Evolutionary conservation across 2,888 invertebrate species (phyloP).

Genomic region (Myathropa florea): DNA sequence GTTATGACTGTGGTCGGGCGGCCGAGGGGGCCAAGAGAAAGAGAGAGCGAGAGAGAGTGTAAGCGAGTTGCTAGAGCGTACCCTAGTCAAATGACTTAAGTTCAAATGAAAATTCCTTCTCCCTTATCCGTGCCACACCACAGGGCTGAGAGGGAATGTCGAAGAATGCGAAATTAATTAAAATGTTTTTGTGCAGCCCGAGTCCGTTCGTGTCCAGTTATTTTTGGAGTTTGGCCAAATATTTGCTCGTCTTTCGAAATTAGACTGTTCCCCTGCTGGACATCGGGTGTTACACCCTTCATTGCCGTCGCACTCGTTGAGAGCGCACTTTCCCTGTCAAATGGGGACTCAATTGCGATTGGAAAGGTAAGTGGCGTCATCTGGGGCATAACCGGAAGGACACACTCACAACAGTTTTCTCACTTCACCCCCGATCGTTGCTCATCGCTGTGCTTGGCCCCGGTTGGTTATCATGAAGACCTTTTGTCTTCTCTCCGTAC

Average conservation of each 20-base stretch:
- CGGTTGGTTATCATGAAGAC: conserved; percentile 14
- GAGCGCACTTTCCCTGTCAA: background rate
- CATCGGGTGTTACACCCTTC: too few relatives aligned
- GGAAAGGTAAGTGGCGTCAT: conserved; percentile 28
- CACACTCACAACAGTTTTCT: conserved; percentile 8
- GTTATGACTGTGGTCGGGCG: background rate
- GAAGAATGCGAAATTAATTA: conserved; percentile 64
- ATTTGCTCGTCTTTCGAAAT: conserved; percentile 30
- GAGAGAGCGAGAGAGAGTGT: too few relatives aligned
- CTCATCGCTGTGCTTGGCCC: background rate
- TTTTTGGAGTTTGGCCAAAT: conserved; percentile 55
- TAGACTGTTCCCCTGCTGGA: background rate
- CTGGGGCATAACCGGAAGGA: conserved; percentile 41
- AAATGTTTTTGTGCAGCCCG: conserved; percentile 50
- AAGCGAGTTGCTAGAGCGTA: too few relatives aligned
- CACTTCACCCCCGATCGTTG: background rate
- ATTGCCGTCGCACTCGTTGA: too few relatives aligned
- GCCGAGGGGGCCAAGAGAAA: background rate
- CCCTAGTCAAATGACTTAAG: conserved; percentile 23
- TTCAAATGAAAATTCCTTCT: conserved; percentile 31
- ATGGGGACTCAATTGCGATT: conserved; percentile 9
- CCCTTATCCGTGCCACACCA: background rate
- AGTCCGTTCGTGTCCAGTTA: conserved; percentile 18
- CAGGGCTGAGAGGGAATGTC: background rate
- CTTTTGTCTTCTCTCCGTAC: conserved; percentile 18